phyloP scores from a whole-genome alignment of 2,797 vertebrate genomes.

The Pseudochirops cupreus region DNA sequence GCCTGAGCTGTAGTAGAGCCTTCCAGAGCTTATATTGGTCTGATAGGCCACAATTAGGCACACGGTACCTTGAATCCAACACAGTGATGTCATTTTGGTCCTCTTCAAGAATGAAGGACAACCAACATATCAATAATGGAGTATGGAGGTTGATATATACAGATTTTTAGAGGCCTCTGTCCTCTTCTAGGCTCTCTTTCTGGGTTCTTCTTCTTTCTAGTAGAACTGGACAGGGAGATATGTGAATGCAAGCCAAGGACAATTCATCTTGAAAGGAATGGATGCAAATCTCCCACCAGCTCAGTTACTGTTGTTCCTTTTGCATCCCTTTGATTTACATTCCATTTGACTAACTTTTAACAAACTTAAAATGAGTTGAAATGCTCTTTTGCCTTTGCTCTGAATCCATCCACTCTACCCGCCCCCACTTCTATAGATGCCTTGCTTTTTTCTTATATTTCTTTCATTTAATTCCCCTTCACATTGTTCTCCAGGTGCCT shows the following conservation, averaged over 20 bases:
- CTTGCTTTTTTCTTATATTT: not conserved
- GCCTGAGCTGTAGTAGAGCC: rapidly evolving
- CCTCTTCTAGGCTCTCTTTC: not conserved
- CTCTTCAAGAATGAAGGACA: not conserved
- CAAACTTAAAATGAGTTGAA: not conserved
- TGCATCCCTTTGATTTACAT: not conserved
- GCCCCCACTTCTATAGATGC: not conserved
- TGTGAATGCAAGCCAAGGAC: not conserved
- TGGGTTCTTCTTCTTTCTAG: not conserved
- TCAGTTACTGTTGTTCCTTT: not conserved
- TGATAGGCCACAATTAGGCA: not conserved
- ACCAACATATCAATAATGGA: not conserved
- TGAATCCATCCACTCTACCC: not conserved
- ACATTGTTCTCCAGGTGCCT: not conserved
- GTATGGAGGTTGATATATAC: not conserved
- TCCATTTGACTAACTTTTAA: not conserved
- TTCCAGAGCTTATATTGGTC: not conserved
- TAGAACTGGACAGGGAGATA: not conserved
- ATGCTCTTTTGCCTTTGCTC: not conserved
- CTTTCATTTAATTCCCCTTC: not conserved
- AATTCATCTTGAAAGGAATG: not conserved
- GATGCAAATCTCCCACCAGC: not conserved
- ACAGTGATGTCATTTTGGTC: not conserved
- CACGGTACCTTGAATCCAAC: no score
- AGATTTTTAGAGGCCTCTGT: not conserved